phyloP scores from a whole-genome alignment of 2,113 vertebrate genomes.

The Corynorhinus townsendii region DNA sequence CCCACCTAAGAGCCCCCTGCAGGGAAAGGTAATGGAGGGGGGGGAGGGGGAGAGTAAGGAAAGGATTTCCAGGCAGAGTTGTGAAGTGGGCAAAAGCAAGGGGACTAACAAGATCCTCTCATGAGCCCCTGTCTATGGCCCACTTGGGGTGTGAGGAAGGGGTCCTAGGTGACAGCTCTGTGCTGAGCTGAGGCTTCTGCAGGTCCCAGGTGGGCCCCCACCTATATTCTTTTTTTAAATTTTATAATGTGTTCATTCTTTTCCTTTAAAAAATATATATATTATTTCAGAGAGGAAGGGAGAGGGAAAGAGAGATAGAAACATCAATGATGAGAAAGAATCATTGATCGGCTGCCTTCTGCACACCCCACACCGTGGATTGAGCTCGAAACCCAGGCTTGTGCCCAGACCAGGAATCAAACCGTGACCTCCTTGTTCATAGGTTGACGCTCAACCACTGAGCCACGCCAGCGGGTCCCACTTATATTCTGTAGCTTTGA shows the following conservation, averaged over 20 bases:
- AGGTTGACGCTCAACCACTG: too few relatives aligned
- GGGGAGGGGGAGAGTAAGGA: neutral
- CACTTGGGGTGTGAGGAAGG: neutral
- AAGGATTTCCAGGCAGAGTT: neutral
- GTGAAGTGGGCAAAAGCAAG: neutral
- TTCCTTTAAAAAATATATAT: too few relatives aligned
- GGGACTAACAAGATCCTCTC: neutral
- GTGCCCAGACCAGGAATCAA: too few relatives aligned
- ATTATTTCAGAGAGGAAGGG: too few relatives aligned
- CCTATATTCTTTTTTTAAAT: neutral
- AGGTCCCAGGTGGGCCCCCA: neutral
- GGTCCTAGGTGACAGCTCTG: neutral
- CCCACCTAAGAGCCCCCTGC: neutral
- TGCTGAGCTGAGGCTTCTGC: neutral
- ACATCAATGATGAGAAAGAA: too few relatives aligned
- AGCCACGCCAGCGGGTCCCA: too few relatives aligned
- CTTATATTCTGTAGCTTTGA: neutral
- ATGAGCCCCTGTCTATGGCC: neutral
- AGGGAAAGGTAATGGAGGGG: neutral
- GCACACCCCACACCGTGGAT: too few relatives aligned
- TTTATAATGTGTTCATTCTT: too few relatives aligned
- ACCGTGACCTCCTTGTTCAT: too few relatives aligned
- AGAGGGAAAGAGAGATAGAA: too few relatives aligned
- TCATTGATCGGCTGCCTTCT: too few relatives aligned
- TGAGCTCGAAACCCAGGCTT: too few relatives aligned